Evolutionary conservation across 2,113 vertebrate species (phyloP).

Genomic region (Anolis sagrei): DNA sequence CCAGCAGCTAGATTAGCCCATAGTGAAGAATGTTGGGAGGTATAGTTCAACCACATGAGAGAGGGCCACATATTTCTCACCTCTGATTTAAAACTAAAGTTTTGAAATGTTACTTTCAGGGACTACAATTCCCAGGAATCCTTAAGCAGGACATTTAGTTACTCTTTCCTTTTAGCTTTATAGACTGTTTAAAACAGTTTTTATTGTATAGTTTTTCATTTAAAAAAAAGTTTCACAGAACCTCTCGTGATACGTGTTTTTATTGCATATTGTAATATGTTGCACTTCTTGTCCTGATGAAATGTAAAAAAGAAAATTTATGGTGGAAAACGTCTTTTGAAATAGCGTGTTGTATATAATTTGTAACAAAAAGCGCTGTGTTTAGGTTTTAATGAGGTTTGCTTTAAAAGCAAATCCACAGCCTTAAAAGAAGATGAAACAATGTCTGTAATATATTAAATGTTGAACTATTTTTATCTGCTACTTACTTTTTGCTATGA

Average conservation of each 20-base stretch:
- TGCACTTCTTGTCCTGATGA: conserved; percentile 59
- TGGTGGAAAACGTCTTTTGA: conserved; percentile 70
- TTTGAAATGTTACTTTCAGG: no score
- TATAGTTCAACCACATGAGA: no score
- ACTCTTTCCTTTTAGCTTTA: conserved; percentile 24
- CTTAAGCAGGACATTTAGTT: no score
- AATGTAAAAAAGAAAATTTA: conserved; percentile 65
- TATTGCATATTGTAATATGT: conserved; percentile 60
- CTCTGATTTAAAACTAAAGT: no score
- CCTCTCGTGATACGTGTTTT: conserved; percentile 44
- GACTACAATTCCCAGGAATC: no score
- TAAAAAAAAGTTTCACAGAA: conserved; percentile 64
- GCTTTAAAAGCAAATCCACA: conserved; percentile 46
- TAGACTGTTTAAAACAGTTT: conserved; percentile 69
- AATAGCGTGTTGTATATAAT: conserved; percentile 45
- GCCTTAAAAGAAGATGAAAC: conserved; percentile 7
- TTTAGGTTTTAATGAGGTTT: conserved; percentile 23
- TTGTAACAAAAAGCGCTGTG: conserved; percentile 29
- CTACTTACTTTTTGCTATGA: conserved; percentile 47
- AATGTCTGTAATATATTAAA: conserved; percentile 29
- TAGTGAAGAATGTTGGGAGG: no score
- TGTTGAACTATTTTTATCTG: conserved; percentile 41
- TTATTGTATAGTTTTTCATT: conserved; percentile 69
- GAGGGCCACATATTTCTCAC: no score
- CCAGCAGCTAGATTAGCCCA: no score